Conservation (phyloP, 2,888 invertebrate genomes). For the Callinectes sapidus region DNA sequence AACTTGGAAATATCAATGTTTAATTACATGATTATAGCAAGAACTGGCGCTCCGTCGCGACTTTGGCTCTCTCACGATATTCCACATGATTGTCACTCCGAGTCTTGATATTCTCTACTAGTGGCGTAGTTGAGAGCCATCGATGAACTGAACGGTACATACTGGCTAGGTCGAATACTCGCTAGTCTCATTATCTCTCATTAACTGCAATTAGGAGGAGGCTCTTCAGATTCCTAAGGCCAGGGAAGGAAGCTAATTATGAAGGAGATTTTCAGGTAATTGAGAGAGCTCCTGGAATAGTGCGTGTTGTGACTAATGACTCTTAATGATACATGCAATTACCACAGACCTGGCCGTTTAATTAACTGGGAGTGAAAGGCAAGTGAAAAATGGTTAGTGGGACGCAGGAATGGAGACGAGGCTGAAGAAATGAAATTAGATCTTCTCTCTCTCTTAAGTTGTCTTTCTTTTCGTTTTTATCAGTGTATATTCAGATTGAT, state of each 20-base stretch:
- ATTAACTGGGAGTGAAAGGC: not conserved
- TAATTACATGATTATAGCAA: not conserved
- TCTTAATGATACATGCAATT: constrained; percentile 27
- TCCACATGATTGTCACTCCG: too few relatives aligned
- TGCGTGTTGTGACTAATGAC: constrained; percentile 4
- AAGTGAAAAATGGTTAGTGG: not conserved
- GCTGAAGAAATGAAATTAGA: not conserved
- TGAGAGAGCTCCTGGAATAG: not conserved
- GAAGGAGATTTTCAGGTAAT: constrained; percentile 15
- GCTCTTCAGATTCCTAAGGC: not conserved
- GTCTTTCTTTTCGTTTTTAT: not conserved
- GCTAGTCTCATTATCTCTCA: not conserved
- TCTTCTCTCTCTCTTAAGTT: not conserved
- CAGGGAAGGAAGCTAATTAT: not conserved
- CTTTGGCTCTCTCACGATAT: too few relatives aligned
- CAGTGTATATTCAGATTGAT: not conserved
- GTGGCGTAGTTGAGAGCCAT: too few relatives aligned
- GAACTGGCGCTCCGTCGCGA: too few relatives aligned
- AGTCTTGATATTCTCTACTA: too few relatives aligned
- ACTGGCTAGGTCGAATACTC: too few relatives aligned
- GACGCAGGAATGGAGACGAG: not conserved
- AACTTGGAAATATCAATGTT: not conserved
- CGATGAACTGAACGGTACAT: too few relatives aligned
- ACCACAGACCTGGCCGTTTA: not conserved
- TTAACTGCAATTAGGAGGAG: not conserved